Percentiles rank a stretch among this genome's conserved stretches.
Evolutionary conservation across 2,797 vertebrate genomes (phyloP).

Genomic region (Dipus sagitta): DNA sequence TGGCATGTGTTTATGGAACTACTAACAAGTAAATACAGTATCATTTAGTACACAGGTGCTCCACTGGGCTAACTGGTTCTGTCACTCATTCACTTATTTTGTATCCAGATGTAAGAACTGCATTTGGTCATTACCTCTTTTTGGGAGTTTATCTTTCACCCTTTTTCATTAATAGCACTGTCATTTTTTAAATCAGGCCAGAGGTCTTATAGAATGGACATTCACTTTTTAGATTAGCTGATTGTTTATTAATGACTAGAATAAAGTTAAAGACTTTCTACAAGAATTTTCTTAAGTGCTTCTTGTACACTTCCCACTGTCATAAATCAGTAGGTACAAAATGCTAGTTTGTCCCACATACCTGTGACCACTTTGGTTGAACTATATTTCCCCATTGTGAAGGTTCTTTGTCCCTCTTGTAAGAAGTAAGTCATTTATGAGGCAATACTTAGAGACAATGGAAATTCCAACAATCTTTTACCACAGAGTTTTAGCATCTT

Average conservation of each 20-base stretch:
- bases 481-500: not conserved
- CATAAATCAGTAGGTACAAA: not conserved
- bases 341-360: not conserved
- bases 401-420: not conserved
- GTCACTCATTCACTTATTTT: not conserved
- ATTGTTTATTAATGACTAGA: conserved; percentile 33
- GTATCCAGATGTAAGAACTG: not conserved
- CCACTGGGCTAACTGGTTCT: not conserved
- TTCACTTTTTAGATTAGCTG: conserved; percentile 6
- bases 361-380: not conserved
- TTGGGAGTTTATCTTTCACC: not conserved
- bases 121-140: not conserved
- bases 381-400: not conserved
- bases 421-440: conserved; percentile 8
- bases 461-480: not conserved
- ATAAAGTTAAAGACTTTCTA: not conserved
- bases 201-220: not conserved
- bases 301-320: not conserved
- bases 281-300: not conserved
- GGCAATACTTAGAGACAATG: not conserved
- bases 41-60: not conserved
- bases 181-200: conserved; percentile 8
- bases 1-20: not conserved
- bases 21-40: not conserved
- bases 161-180: conserved; percentile 4